Evolutionary conservation across 2,113 vertebrate genomes (phyloP), one percentile per base, ranked within the genome.

Genomic region (Ranitomeya variabilis): DNA sequence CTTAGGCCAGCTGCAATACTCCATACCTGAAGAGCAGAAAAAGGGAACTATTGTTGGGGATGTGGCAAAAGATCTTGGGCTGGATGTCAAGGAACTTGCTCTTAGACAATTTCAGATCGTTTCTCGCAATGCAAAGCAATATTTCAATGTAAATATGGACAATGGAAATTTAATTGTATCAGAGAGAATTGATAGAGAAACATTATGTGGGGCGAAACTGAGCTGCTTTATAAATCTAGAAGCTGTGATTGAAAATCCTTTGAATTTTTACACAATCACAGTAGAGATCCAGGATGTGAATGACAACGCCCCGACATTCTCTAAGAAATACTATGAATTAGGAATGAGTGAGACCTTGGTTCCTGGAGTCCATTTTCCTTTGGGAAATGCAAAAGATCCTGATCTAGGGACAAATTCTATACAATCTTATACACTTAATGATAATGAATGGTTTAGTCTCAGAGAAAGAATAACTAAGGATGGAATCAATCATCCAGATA

Each of bases 71-170:
- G 95, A 97, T 89, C 57, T 96, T 7, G 94, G 93, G 2, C 79
- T 95, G 92, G 93, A 95, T 90, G 31, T 92, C 6, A 90, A 80
- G 6, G 90, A 90, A 7, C 80, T 96, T 85, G 93, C 91, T 73
- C 91, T 93, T 60, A 94, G 94, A 0, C 91, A 93, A 52, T 94
- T 94, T 71, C 91, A 96, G 86, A 95, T 97, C 80, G 94, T 96
- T 92, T 95, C 95, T 15, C 93, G 59, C 23, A 23, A 51, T 19
- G 74, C 81, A 69, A 91, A 77, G 45, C 92, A 90, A 67, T 92
- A 90, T 87, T 94, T 94, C 83, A 59, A 12, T 2, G 26, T 93
- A 45, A 86, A 91, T 45, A 37, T 84, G 26, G 80, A 90, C 45
- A 92, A 80, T 76, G 93, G 93, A 45, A 69, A 92, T 60, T 91